Conservation (phyloP, 2,797 vertebrate genomes). For the Orientallactaga sibirica region DNA sequence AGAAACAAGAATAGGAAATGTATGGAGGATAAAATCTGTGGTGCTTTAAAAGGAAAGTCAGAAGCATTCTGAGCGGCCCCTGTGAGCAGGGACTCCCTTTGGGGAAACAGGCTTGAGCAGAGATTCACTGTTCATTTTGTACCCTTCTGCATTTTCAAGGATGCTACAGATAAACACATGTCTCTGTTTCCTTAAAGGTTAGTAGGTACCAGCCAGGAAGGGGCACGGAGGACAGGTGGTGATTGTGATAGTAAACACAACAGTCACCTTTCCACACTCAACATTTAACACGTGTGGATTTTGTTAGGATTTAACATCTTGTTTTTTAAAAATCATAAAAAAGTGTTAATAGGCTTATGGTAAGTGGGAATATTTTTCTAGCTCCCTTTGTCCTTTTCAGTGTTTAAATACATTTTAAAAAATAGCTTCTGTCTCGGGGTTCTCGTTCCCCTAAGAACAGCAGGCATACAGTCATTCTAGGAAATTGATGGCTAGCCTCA, state of each 20-base stretch:
- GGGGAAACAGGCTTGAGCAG: neutral
- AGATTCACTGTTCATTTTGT: neutral
- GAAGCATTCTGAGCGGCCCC: neutral
- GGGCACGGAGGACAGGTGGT: neutral
- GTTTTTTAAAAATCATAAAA: neutral
- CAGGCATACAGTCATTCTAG: neutral
- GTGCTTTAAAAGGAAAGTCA: neutral
- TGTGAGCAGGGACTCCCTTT: fast-evolving
- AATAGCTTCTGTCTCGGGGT: too few species aligned
- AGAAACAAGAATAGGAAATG: neutral
- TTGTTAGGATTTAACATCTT: neutral
- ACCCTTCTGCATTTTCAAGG: neutral
- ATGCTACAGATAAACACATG: fast-evolving
- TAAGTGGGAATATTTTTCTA: neutral
- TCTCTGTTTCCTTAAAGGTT: neutral
- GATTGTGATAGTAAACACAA: neutral
- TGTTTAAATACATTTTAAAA: neutral
- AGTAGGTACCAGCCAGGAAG: neutral
- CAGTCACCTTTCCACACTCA: neutral
- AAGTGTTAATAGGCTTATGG: neutral
- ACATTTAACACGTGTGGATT: neutral
- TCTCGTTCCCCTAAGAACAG: neutral
- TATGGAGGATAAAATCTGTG: neutral
- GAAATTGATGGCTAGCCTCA: fast-evolving
- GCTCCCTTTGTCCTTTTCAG: neutral